phyloP scores from a whole-genome alignment of 2,888 invertebrate species.

The Tethea ocularis region DNA sequence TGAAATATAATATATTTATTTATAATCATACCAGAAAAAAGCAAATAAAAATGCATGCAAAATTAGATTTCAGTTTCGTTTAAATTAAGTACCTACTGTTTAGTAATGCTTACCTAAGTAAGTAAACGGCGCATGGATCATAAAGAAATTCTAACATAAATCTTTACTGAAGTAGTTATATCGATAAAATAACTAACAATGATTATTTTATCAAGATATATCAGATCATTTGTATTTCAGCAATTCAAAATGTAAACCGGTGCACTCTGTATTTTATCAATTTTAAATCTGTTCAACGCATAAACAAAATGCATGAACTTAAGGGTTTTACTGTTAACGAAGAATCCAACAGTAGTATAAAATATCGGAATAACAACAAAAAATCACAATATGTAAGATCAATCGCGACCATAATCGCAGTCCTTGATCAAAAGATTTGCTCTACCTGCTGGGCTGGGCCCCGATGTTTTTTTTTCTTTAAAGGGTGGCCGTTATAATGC shows the following conservation, averaged over 20 bases:
- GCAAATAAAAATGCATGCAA: too few species aligned
- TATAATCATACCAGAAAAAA: too few species aligned
- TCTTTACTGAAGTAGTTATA: not conserved
- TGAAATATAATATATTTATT: too few species aligned
- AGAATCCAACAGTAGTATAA: conserved; percentile 53
- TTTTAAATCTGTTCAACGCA: not conserved
- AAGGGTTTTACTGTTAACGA: conserved; percentile 61
- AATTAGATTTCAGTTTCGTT: too few species aligned
- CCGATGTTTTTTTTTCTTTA: conserved; percentile 63
- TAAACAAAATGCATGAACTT: conserved; percentile 14
- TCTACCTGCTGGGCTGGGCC: conserved; percentile 74
- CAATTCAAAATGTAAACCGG: not conserved
- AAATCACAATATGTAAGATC: conserved; percentile 60
- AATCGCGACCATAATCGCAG: conserved; percentile 66
- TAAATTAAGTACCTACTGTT: too few species aligned
- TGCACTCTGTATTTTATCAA: not conserved
- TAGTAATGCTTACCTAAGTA: too few species aligned
- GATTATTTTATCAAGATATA: not conserved
- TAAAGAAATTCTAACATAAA: not conserved
- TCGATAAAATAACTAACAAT: not conserved
- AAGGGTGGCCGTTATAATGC: conserved; percentile 76
- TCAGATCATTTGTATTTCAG: not conserved
- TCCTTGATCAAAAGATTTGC: conserved; percentile 71
- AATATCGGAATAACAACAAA: conserved; percentile 56
- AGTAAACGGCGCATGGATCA: too few species aligned